Evolutionary conservation across 2,113 vertebrate genomes (phyloP), one percentile per base, ranked within the genome.

Genomic region (Eurystomus gularis): DNA sequence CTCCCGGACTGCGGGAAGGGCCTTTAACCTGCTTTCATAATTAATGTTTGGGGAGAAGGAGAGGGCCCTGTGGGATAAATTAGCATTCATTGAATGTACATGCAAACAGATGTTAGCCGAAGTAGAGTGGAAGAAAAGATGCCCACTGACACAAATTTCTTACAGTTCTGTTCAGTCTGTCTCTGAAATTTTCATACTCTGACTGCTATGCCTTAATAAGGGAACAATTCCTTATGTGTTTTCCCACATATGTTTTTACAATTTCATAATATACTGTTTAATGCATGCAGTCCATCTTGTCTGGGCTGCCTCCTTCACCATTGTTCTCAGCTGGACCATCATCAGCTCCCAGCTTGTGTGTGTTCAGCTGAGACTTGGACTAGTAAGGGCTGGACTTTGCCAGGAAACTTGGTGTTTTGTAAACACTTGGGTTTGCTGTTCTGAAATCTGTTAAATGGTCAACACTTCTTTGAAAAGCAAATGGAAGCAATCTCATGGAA

Each of bases 61-160:
- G 81, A 79, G 84, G 6, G 23, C 71, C 76, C 93, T 42, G 60
- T 86, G 93, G 86, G 84, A 81, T 65, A 46, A 65, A 75, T 71
- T 92, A 62, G 46, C 70, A 9, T 82, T 89, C 61, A 16, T 4
- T 48, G 71, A 57, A 20, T 49, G 70, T 78, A 29, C 13, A 3
- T 82, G 39, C 66, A 86, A 48, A 72, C 93, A 96, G 86, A 90
- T 77, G 82, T 83, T 57, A 86, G 69, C 72, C 3, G 6, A 79
- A 79, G 69, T 58, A 70, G 65, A 84, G 77, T 26, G 68, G 54
- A 86, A 90, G 87, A 73, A 78, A 80, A 65, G n/a, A 79, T 82
- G 87, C 66, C 85, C 62, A 62, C 54, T 97, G 96, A 96, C 95
- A 87, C 79, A 77, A 33, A 88, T 87, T 93, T 88, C 44, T 69